These are phyloP conservation scores for Scatophagus argus DNA, from an alignment of 2,113 vertebrate genomes.

Conservation along the genomic window DNA sequence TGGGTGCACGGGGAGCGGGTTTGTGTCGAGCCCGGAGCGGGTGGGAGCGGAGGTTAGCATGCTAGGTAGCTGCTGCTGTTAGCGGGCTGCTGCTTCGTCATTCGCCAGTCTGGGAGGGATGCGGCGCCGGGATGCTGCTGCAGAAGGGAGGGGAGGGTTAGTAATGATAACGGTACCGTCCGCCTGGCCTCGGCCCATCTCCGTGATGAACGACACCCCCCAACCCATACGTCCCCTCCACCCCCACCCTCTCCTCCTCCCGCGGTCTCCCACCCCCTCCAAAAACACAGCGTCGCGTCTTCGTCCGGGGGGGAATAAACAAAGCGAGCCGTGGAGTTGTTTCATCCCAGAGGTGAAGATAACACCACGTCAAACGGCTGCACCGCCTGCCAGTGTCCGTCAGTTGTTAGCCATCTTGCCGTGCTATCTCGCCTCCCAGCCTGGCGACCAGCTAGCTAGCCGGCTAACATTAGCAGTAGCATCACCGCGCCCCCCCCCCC, in stretches of 20 bases:
- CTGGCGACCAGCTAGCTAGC: constrained; percentile 26
- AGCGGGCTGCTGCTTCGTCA: constrained; percentile 71
- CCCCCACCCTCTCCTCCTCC: neutral
- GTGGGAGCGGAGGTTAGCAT: constrained; percentile 66
- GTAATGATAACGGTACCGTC: constrained; percentile 45
- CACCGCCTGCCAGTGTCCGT: neutral
- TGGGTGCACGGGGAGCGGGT: constrained; percentile 9
- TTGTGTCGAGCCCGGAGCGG: constrained; percentile 39
- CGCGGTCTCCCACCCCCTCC: neutral
- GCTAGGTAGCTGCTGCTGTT: constrained; percentile 57
- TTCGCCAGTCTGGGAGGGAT: constrained; percentile 67
- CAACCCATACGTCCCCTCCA: constrained; percentile 4
- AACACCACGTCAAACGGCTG: constrained; percentile 8
- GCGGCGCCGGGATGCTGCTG: constrained; percentile 70
- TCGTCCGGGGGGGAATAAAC: neutral
- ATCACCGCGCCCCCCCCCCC: neutral
- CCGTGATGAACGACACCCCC: constrained; percentile 50
- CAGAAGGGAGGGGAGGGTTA: constrained; percentile 34
- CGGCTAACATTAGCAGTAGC: constrained; percentile 64
- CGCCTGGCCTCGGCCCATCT: constrained; percentile 65
- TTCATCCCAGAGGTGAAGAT: neutral
- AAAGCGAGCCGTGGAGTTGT: neutral
- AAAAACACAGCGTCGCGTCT: constrained; percentile 12
- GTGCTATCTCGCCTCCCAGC: constrained; percentile 19
- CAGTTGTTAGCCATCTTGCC: constrained; percentile 23